Conservation (phyloP, 2,888 invertebrate species). For the Lottia scabra region DNA sequence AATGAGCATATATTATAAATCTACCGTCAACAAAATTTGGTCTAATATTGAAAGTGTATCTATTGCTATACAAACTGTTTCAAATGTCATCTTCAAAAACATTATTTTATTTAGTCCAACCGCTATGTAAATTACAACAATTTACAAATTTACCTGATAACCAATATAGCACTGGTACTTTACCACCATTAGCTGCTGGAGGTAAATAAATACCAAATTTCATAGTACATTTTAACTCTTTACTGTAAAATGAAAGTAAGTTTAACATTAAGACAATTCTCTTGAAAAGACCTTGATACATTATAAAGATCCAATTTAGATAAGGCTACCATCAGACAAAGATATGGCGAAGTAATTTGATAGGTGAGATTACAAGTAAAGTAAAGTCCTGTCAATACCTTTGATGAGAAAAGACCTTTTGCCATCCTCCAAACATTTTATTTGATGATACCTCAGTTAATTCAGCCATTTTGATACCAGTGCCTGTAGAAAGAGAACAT, state of each 20-base stretch:
- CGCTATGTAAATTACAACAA: too few species aligned
- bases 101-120: too few species aligned
- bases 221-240: constrained; percentile 87
- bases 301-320: not conserved
- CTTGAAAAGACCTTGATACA: too few species aligned
- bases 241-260: constrained; percentile 70
- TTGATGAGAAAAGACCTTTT: constrained; percentile 86
- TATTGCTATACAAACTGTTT: not conserved
- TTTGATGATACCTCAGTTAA: constrained; percentile 48
- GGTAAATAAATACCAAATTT: constrained; percentile 93
- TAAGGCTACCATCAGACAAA: too few species aligned
- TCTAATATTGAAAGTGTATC: too few species aligned
- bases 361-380: too few species aligned
- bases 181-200: constrained; percentile 74
- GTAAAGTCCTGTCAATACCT: constrained; percentile 72
- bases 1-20: too few species aligned
- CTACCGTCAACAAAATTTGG: too few species aligned
- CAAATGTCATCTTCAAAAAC: too few species aligned
- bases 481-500: too few species aligned
- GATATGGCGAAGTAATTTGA: too few species aligned
- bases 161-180: constrained; percentile 88
- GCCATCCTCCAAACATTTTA: constrained; percentile 81
- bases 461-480: constrained; percentile 27
- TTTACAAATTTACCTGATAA: constrained; percentile 77
- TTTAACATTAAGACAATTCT: too few species aligned